Conservation (phyloP, 2,888 invertebrate genomes). For the Lobophora halterata region DNA sequence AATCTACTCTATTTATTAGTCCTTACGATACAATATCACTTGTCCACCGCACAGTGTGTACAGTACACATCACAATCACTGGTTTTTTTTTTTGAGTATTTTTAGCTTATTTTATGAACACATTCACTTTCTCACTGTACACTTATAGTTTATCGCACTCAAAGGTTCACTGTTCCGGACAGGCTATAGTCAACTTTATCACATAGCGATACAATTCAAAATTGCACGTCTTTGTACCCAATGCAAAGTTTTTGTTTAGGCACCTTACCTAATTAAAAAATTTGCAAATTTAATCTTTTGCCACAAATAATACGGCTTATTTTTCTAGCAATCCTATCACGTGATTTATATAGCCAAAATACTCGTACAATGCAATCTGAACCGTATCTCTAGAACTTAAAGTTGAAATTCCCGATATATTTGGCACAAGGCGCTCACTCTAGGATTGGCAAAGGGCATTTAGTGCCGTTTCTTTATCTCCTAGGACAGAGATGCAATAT, state of each 20-base stretch:
- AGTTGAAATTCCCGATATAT: too few species aligned
- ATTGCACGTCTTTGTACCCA: constrained; percentile 3
- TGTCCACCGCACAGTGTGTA: too few species aligned
- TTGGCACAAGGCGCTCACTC: too few species aligned
- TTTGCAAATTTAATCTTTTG: too few species aligned
- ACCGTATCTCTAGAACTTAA: constrained; percentile 3
- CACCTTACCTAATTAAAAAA: too few species aligned
- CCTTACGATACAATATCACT: constrained; percentile 65
- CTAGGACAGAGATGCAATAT: too few species aligned
- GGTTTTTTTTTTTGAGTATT: constrained; percentile 72
- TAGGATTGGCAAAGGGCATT: too few species aligned
- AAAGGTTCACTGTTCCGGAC: not conserved
- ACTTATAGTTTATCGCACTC: constrained; percentile 4
- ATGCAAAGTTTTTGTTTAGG: too few species aligned
- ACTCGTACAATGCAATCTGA: constrained; percentile 7
- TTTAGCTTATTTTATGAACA: constrained; percentile 60
- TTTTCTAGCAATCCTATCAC: too few species aligned
- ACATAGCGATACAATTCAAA: not conserved
- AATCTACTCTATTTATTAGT: constrained; percentile 30
- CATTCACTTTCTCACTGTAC: constrained; percentile 51
- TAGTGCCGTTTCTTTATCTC: too few species aligned
- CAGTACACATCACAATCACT: constrained; percentile 58
- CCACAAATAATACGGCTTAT: too few species aligned
- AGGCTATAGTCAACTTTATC: constrained; percentile 7
- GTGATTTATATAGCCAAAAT: too few species aligned